Percentiles rank a stretch among this genome's conserved stretches.
phyloP scores from a whole-genome alignment of 2,888 invertebrate genomes.

The Amphipoea oculea region DNA sequence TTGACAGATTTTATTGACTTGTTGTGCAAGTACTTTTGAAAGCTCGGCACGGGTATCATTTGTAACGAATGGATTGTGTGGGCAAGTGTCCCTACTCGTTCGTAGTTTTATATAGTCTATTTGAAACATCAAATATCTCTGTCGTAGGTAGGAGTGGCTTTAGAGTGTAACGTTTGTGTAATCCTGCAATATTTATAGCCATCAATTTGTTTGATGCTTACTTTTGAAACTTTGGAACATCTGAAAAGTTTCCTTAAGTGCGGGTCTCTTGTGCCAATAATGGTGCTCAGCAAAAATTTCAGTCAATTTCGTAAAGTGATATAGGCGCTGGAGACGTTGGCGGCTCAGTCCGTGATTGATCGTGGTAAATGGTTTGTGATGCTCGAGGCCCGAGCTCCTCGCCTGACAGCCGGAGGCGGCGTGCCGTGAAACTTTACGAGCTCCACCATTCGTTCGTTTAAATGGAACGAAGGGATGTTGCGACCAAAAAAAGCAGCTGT shows the following conservation, averaged over 20 bases:
- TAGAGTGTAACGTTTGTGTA: conserved; percentile 45
- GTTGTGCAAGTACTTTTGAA: conserved; percentile 59
- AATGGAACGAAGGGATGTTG: conserved; percentile 66
- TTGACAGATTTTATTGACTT: conserved; percentile 63
- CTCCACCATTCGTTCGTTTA: conserved; percentile 67
- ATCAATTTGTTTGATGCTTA: conserved; percentile 59
- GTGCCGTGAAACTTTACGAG: conserved; percentile 82
- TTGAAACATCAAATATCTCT: conserved; percentile 27
- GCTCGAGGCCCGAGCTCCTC: conserved; percentile 66
- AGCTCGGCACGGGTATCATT: conserved; percentile 48
- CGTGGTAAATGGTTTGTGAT: conserved; percentile 84
- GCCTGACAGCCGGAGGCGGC: conserved; percentile 75
- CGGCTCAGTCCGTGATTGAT: conserved; percentile 81
- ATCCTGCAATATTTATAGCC: conserved; percentile 55
- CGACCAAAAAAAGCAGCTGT: conserved; percentile 67
- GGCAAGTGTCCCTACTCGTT: conserved; percentile 44
- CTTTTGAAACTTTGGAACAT: conserved; percentile 57
- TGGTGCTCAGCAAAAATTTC: conserved; percentile 77
- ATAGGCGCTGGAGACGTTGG: conserved; percentile 76
- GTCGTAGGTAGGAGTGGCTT: conserved; percentile 1
- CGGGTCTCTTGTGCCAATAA: conserved; percentile 66
- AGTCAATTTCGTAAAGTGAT: conserved; percentile 82
- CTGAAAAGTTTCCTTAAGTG: conserved; percentile 62
- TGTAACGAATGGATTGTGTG: conserved; percentile 50
- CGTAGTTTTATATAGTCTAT: conserved; percentile 46